These are phyloP conservation scores for Eutolmus rufibarbis DNA, from an alignment of 2,888 invertebrate genomes.

Conservation along the genomic window DNA sequence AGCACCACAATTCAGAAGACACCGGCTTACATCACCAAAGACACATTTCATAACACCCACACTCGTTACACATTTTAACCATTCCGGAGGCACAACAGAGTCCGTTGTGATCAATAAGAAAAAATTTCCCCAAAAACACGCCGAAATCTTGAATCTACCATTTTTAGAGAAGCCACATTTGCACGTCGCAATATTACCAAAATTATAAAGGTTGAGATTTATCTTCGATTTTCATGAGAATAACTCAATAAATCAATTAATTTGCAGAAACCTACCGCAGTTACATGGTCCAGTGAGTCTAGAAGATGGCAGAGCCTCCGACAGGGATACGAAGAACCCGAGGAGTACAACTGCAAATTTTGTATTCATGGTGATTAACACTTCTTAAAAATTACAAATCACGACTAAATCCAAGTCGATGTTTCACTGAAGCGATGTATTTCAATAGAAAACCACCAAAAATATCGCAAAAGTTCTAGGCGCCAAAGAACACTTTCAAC, in stretches of 20 bases:
- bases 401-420: background rate
- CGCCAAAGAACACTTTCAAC: background rate
- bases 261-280: slow-evolving; percentile 12
- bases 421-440: background rate
- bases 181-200: background rate
- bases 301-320: background rate
- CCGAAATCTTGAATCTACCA: background rate
- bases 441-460: background rate
- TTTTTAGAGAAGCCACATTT: background rate
- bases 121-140: background rate
- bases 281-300: slow-evolving; percentile 19
- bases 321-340: background rate
- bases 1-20: background rate
- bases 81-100: background rate
- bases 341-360: background rate
- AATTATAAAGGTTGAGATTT: background rate
- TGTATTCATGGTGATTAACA: background rate
- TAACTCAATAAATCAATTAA: background rate
- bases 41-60: slow-evolving; percentile 29
- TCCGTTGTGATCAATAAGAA: background rate
- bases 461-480: background rate
- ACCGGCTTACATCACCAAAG: slow-evolving; percentile 11
- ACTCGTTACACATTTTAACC: slow-evolving; percentile 4
- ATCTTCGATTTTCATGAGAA: background rate
- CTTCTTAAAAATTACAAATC: background rate